Conservation (phyloP, 2,797 vertebrate species). For the Macrochelys suwanniensis region DNA sequence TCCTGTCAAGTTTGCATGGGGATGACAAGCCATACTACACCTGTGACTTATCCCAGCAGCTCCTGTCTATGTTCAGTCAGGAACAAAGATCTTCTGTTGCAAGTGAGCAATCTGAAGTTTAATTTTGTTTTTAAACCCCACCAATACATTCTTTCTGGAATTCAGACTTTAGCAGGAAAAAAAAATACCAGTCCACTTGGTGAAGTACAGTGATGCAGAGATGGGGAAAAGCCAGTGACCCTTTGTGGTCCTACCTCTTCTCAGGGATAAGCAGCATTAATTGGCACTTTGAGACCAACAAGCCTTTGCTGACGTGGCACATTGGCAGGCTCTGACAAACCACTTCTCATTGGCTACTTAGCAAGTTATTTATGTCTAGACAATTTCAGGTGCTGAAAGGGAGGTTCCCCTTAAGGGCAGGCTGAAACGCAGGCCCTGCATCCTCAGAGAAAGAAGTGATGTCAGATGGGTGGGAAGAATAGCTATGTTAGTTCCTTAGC, state of each 20-base stretch:
- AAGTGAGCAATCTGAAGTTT: background rate
- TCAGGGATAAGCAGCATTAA: background rate
- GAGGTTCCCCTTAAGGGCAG: background rate
- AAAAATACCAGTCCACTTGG: background rate
- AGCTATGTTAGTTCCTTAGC: background rate
- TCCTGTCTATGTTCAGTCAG: background rate
- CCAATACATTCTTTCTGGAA: rapidly evolving
- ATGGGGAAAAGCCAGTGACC: background rate
- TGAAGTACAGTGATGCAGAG: background rate
- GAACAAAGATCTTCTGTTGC: background rate
- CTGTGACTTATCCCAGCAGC: background rate
- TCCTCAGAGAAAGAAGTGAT: background rate
- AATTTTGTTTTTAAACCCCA: background rate
- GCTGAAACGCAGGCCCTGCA: background rate
- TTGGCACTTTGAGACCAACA: background rate
- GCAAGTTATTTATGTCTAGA: background rate
- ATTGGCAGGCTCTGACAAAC: background rate
- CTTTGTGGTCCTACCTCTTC: background rate
- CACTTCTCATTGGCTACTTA: background rate
- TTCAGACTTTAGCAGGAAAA: rapidly evolving
- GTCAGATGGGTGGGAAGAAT: background rate
- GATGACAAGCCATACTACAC: background rate
- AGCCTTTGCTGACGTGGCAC: background rate
- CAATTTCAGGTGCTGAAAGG: background rate
- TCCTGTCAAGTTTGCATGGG: rapidly evolving